A percentile compares a stretch with the other conserved stretches of the same genome.
Conservation (phyloP, 2,113 vertebrate genomes). For the Amphilophus citrinellus region DNA sequence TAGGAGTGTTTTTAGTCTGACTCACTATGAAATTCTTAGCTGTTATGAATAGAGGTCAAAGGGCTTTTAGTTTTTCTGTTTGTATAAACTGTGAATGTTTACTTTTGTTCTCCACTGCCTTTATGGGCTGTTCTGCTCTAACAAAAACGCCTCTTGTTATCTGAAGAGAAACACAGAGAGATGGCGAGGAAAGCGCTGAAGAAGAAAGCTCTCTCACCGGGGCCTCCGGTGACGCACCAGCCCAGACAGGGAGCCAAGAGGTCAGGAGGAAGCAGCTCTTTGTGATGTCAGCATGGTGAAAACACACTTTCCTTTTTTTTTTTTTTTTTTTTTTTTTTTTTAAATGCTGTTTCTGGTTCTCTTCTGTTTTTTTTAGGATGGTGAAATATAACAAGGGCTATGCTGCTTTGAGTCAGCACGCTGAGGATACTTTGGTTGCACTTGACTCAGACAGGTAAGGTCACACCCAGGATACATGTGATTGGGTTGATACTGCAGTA, state of each 20-base stretch:
- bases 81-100: neutral
- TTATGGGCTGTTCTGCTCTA: neutral
- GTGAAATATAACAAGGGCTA: constrained; percentile 96
- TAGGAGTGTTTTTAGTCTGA: neutral
- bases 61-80: neutral
- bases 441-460: constrained; percentile 93
- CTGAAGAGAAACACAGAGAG: constrained; percentile 90
- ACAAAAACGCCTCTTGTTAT: constrained; percentile 32
- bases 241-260: constrained; percentile 84
- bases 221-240: constrained; percentile 74
- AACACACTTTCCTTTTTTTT: neutral
- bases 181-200: constrained; percentile 88
- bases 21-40: neutral
- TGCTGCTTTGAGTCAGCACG: constrained; percentile 88
- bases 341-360: neutral
- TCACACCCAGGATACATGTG: neutral
- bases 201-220: constrained; percentile 88
- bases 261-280: constrained; percentile 69
- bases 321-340: neutral
- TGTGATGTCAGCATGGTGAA: neutral
- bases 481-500: neutral
- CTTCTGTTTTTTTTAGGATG: constrained; percentile 58
- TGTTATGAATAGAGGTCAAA: neutral
- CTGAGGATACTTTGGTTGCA: constrained; percentile 89
- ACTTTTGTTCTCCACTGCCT: neutral